Evolutionary conservation across 2,113 vertebrate genomes (phyloP), one percentile per base, ranked within the genome.

Genomic region (Osmerus mordax): DNA sequence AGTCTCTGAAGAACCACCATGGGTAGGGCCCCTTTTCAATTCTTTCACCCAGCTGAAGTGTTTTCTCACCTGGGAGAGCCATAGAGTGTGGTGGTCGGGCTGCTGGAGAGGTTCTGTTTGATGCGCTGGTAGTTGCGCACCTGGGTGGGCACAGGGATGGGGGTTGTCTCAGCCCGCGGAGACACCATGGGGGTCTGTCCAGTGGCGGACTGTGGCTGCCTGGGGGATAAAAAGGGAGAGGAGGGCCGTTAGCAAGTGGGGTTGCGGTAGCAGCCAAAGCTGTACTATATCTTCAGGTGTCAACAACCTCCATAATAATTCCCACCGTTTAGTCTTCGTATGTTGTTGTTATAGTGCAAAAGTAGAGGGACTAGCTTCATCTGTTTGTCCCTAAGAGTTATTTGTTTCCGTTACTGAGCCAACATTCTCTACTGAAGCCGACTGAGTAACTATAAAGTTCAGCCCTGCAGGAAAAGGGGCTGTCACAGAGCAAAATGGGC

Each of bases 71-170:
- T 96, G 67, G 96, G 96, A 23, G 96, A 97, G 70, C 93, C 92
- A 65, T 94, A 95, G 16, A 92, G 88, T 4, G 94, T 93, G 70
- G 93, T 86, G 32, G 89, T 3, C 76, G 95, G 93, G 78, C 94
- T 94, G 73, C 94, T 95, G 71, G 92, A 95, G 13, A 99, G 95
- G 82, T 98, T 95, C 91, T 99, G 97, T 29, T 99, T 97, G 63
- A 99, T 97, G 73, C 96, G 95, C 84, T 99, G 96, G 75, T 99
- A 99, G 87, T 98, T 98, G 72, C 94, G 94, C 1, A 98, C 92
- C 88, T 99, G 97, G 1, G 96, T 98, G 69, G 96, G 97, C 67
- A 98, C 97, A 0, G 97, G 96, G 86, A 99, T 96, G 0, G 97
- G 96, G 0, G 93, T 94, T 0, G 96, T 96, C 81, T 98, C 95